Evolutionary conservation across 23 tunicate species (phyloP).

Genomic region (Corella eumyota): DNA sequence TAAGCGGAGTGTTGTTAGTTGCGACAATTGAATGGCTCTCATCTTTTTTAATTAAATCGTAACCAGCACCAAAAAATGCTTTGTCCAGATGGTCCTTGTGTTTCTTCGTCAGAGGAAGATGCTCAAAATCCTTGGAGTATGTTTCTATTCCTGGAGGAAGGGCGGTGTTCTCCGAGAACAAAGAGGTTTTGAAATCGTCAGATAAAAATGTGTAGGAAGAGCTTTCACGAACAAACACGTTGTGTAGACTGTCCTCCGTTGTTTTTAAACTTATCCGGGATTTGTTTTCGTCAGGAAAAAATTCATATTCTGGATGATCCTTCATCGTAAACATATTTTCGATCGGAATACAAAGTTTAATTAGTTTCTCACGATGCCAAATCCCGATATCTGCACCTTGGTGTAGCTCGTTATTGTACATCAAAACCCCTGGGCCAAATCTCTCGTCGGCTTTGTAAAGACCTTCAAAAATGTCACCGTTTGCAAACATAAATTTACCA

Average conservation of each 20-base stretch:
- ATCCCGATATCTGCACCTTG: conserved; percentile 61
- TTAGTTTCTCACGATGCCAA: conserved; percentile 63
- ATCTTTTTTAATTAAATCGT: conserved; percentile 17
- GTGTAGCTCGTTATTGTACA: conserved; percentile 15
- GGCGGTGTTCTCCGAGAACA: conserved; percentile 44
- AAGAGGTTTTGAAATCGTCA: conserved; percentile 17
- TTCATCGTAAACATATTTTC: conserved; percentile 30
- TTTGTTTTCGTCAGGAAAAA: conserved; percentile 48
- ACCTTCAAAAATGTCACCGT: conserved; percentile 75
- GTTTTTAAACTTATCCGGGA: no score
- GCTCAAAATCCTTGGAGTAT: conserved; percentile 75
- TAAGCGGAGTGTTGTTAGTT: conserved; percentile 59
- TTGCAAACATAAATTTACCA: conserved; percentile 50
- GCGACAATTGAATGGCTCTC: conserved; percentile 10
- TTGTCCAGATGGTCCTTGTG: conserved; percentile 42
- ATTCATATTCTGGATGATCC: conserved; percentile 64
- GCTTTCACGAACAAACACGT: conserved; percentile 14
- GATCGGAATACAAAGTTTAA: conserved; percentile 41
- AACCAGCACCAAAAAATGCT: conserved; percentile 34
- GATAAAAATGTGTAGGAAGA: conserved; percentile 25
- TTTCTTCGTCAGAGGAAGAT: conserved; percentile 55
- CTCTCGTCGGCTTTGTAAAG: conserved; percentile 76
- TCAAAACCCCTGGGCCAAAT: conserved; percentile 87
- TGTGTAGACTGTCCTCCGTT: conserved; percentile 12
- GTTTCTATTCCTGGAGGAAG: conserved; percentile 74